These are phyloP conservation scores for Galbula dea DNA, from an alignment of 2,113 vertebrate genomes.

Conservation along the genomic window DNA sequence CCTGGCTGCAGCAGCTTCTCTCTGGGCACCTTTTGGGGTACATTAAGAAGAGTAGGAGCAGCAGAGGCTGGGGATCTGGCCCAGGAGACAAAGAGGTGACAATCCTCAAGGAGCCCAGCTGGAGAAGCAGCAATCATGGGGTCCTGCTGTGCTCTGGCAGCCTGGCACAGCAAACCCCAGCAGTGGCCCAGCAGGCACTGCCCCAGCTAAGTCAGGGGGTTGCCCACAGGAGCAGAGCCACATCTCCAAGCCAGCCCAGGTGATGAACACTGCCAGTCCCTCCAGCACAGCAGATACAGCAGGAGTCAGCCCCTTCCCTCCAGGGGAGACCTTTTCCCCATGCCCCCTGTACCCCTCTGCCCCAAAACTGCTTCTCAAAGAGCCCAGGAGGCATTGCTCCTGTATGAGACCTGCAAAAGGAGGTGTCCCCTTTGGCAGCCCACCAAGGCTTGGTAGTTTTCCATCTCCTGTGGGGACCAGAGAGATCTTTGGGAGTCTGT, in stretches of 20 bases:
- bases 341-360: not conserved
- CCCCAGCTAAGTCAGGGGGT: rapidly evolving
- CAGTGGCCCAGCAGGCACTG: no score
- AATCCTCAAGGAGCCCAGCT: not conserved
- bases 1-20: not conserved
- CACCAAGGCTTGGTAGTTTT: not conserved
- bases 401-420: not conserved
- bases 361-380: not conserved
- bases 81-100: not conserved
- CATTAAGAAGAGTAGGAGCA: no score
- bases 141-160: not conserved
- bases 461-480: not conserved
- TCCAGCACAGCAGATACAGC: no score
- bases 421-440: not conserved
- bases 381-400: no score
- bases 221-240: rapidly evolving
- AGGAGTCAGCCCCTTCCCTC: not conserved
- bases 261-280: not conserved
- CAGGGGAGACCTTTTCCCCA: not conserved
- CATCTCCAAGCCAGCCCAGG: rapidly evolving
- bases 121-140: not conserved
- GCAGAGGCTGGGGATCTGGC: not conserved
- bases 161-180: not conserved
- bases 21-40: no score
- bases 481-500: not conserved